Base-by-base conservation (phyloP, 2,113 vertebrate species). In the Argyrosomus japonicus region DNA sequence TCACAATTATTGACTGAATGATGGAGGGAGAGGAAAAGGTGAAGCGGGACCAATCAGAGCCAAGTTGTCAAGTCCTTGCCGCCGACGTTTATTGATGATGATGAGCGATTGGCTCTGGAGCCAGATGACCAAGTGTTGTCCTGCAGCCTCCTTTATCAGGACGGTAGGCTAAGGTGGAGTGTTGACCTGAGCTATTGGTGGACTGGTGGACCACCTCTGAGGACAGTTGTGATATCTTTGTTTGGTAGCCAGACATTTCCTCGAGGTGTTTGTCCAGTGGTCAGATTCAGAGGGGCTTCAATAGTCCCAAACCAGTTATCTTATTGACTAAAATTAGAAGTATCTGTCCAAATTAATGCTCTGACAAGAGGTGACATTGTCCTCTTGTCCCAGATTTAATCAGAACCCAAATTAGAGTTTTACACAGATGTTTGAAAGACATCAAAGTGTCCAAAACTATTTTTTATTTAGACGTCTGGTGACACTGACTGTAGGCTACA, bases 241-340 rank as follows among this genome's bases (percentile, higher is more conserved):
- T 51, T 14, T 67, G n/a, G 13, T 8, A 47, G 21, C 0, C 40
- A 47, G 51, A 57, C 40, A 21, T 67, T 17, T 32, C 19, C 47
- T 67, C 43, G 13, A 21, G 21, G 29, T 29, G 47, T 68, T 10
- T 32, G 32, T 61, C 45, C 23, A 53, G 43, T 10, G 6, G 40
- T 64, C 12, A 63, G 4, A 63, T 43, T 43, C 36, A 23, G 21
- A n/a, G 32, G 10, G n/a, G 12, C 14, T 2, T 14, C 7, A 19
- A n/a, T 5, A 23, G 57, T 70, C 57, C 47, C 51, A 25, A 23
- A 56, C 40, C 36, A 68, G 54, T 50, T 53, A 25, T 72, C 54
- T 61, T 73, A 25, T 54, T 56, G 19, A 68, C 67, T 81, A 76
- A 64, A 77, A 77, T 81, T 76, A 60, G 83, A 67, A 67, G 36